These are phyloP conservation scores for Amphimedon queenslandica DNA, from an alignment of 37 sponge, comb jelly and placozoan species.

Conservation along the genomic window DNA sequence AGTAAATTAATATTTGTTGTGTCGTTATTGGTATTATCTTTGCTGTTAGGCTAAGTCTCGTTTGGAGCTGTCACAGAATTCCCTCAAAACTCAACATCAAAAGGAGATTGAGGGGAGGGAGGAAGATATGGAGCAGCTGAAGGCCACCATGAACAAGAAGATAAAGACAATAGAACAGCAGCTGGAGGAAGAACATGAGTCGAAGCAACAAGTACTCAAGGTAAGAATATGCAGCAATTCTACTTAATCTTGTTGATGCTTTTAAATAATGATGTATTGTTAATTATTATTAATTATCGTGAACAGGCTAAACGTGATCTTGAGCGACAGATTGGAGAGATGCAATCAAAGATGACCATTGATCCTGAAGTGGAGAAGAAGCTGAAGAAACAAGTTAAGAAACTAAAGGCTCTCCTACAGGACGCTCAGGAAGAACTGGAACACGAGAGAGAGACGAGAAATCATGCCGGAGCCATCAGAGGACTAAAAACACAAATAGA, in stretches of 20 bases:
- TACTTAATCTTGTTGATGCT: neutral
- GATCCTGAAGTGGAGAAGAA: slow-evolving; percentile 82
- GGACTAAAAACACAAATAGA: slow-evolving; percentile 57
- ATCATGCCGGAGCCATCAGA: slow-evolving; percentile 28
- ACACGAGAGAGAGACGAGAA: slow-evolving; percentile 39
- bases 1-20: neutral
- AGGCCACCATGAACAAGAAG: slow-evolving; percentile 66
- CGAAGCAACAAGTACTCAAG: slow-evolving; percentile 80
- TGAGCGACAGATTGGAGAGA: slow-evolving; percentile 65
- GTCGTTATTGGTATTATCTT: neutral
- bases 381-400: slow-evolving; percentile 66
- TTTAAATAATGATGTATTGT: too few relatives aligned
- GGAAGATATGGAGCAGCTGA: slow-evolving; percentile 82
- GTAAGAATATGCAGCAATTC: slow-evolving; percentile 21
- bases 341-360: slow-evolving; percentile 36
- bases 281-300: neutral
- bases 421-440: slow-evolving; percentile 51
- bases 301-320: slow-evolving; percentile 58
- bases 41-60: slow-evolving; percentile 57
- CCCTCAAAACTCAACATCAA: slow-evolving; percentile 46
- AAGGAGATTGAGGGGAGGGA: slow-evolving; percentile 89
- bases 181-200: slow-evolving; percentile 88
- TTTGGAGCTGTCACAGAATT: slow-evolving; percentile 79
- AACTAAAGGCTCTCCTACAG: slow-evolving; percentile 20
- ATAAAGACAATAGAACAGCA: slow-evolving; percentile 80